Percentiles rank a stretch among this genome's conserved stretches.
phyloP scores from a whole-genome alignment of 2,888 invertebrate genomes.

The Cephus sareptanus region DNA sequence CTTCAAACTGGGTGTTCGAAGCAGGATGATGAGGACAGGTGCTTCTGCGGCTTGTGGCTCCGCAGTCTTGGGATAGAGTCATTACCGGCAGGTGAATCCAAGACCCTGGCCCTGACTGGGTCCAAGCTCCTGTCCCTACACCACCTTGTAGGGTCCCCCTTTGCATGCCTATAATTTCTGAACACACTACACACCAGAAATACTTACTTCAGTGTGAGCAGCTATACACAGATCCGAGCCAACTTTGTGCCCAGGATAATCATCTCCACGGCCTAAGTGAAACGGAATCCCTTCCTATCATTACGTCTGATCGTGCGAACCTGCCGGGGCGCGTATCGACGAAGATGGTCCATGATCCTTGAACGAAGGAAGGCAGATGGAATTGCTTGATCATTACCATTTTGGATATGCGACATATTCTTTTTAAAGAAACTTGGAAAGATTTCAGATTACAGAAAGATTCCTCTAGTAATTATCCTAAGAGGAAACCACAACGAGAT shows the following conservation, averaged over 20 bases:
- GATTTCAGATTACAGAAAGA: no score
- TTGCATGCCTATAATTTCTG: slow-evolving; percentile 11
- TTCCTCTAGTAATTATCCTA: no score
- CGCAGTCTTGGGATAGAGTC: slow-evolving; percentile 42
- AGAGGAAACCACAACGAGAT: no score
- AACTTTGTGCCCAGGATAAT: neutral
- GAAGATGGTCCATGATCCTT: no score
- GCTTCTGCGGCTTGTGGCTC: slow-evolving; percentile 15
- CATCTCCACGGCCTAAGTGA: neutral
- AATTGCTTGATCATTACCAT: no score
- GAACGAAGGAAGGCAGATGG: no score
- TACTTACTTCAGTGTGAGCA: no score
- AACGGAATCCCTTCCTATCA: slow-evolving; percentile 2
- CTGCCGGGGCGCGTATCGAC: neutral
- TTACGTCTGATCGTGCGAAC: neutral
- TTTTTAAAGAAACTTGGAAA: no score
- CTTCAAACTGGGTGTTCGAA: slow-evolving; percentile 8
- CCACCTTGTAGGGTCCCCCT: neutral
- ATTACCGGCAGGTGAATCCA: slow-evolving; percentile 50
- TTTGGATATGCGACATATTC: no score
- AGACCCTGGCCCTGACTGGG: slow-evolving; percentile 29
- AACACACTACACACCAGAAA: neutral
- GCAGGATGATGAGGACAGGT: slow-evolving; percentile 39
- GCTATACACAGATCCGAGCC: neutral
- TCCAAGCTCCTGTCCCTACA: slow-evolving; percentile 20